Evolutionary conservation across 2,888 invertebrate genomes (phyloP), one percentile per base, ranked within the genome.

Genomic region (Elaeidobius kamerunicus): DNA sequence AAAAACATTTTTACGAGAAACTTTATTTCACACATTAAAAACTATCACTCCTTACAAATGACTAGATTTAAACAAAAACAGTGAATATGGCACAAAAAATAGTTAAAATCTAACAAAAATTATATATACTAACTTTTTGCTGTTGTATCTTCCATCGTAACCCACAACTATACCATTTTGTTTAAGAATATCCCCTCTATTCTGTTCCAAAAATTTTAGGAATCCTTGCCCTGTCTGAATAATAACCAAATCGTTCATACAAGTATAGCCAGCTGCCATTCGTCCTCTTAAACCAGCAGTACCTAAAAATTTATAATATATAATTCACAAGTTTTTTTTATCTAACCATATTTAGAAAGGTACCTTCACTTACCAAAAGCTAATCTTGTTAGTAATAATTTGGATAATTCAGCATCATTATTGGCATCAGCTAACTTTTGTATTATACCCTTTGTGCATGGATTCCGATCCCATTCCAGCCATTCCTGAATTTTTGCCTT

Each of bases 191-290:
- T 82, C 73, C 5, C 76, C 74, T 61, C 81, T 78, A 32, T 76
- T 73, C 46, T 80, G 75, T 61, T 83, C 74, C 44, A 95, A 68
- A 69, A 94, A 92, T 43, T 83, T 81, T 39, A 85, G 80, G 3
- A 97, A 72, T 0, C 96, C 97, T 81, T 97, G 93, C 1, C 86
- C 87, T 1, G 96, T 94, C 75, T 99, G 99, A 41, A 99, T 81
- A 56, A 95, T 85, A 0, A 96, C 91, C 36, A 99, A 79, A 72
- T 99, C 98, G 72, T 99, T 99, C 90, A 99, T 92, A 58, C 87
- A 85, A 60, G 82, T 83, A 72, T 88, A 96, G 0, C 99, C 99
- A 12, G 94, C 88, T 14, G 85, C 89, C 98, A 99, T 98, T 58
- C 79, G 79, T 0, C 89, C 93, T 58, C 99, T 81, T 23, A 99